Evolutionary conservation across 2,797 vertebrate genomes (phyloP).

Genomic region (Sebastes trivittatus): DNA sequence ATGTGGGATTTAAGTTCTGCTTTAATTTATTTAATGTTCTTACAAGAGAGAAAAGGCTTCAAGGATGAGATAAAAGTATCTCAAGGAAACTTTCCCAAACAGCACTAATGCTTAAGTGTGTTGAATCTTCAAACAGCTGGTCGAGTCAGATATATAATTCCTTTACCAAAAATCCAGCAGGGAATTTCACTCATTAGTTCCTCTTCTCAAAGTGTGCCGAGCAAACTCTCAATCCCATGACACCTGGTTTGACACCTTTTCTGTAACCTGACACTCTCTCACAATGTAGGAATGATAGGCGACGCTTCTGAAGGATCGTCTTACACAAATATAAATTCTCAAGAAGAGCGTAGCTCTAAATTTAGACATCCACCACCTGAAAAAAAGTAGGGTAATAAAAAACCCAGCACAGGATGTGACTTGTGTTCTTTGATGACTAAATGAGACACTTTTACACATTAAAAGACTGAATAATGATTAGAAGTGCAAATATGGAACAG

Average conservation of each 20-base stretch:
- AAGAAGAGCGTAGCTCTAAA: neutral
- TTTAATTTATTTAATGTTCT: neutral
- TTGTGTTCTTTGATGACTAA: neutral
- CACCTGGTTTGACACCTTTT: constrained; percentile 5
- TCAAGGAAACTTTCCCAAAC: neutral
- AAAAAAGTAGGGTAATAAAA: neutral
- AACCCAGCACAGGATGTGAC: neutral
- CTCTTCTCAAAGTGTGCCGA: neutral
- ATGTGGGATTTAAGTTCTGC: neutral
- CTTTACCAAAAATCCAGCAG: neutral
- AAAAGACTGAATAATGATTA: neutral
- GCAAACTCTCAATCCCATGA: neutral
- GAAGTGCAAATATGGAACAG: constrained; percentile 6
- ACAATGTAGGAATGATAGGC: neutral
- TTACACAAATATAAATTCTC: neutral
- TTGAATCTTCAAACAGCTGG: too few relatives aligned
- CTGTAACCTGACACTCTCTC: neutral
- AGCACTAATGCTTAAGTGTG: neutral
- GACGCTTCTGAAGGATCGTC: neutral
- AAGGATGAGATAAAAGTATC: neutral
- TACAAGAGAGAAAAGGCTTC: neutral
- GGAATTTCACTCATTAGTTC: neutral
- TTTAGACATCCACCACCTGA: neutral
- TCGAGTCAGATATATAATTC: neutral
- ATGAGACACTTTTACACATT: neutral